Base-by-base conservation (phyloP, 2,113 vertebrate genomes). In the Silurus asotus region DNA sequence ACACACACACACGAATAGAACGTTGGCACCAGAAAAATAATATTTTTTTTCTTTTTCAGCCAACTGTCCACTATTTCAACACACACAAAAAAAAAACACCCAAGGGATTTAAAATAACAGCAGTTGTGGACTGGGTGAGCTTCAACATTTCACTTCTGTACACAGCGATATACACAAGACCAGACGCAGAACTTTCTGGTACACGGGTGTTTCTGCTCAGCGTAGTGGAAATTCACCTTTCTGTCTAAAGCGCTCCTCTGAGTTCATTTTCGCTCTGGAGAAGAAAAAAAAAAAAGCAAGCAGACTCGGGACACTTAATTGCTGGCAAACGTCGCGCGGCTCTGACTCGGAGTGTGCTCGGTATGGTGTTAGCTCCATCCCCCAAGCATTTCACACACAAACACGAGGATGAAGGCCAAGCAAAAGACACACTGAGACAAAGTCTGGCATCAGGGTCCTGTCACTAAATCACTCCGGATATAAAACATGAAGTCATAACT, bases 391-490 rank as follows among this genome's bases (percentile, higher is more conserved):
- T 89, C 83, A 82, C 74, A 65, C 25, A 83, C 64, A 83, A 82
- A 87, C 59, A 84, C 15, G 7, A 87, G 49, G 88, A 77, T 72
- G 67, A 69, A 53, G n/a, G 59, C 75, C 79, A 49, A 77, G 88
- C 72, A 67, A 64, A 65, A 86, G 79, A 86, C 64, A 81, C 56
- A 59, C 59, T 62, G 64, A 78, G 59, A 72, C 74, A 80, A 70
- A 70, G 37, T 76, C 83, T 19, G 65, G 23, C 74, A 69, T 85
- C 87, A 89, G 25, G 84, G 83, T 88, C 92, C 89, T 87, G 90
- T 75, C 89, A 83, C 89, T 86, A 91, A 90, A 90, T 55, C 58
- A 64, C 48, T 85, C 55, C 5, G 23, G 11, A 86, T 72, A 72
- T 49, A 61, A 59, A 59, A 45, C 45, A 58, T 69, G 49, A 37